Evolutionary conservation across 2,888 invertebrate species (phyloP).

Genomic region (Pristionchus fissidentatus): DNA sequence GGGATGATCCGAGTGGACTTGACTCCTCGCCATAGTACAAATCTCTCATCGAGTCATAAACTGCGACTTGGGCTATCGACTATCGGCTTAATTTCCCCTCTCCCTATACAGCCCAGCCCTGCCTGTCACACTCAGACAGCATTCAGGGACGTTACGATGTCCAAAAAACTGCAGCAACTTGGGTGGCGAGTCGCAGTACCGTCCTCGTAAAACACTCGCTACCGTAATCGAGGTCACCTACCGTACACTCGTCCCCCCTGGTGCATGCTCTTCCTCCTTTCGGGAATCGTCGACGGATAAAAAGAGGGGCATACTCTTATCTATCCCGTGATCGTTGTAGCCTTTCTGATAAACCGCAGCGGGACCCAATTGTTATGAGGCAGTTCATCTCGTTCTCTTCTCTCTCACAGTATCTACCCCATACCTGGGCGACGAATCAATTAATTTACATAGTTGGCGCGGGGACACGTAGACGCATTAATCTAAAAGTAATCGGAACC

Average conservation of each 20-base stretch:
- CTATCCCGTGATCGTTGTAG: slow-evolving; percentile 2
- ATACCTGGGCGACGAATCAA: too few species aligned
- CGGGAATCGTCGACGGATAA: neutral
- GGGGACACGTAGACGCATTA: too few species aligned
- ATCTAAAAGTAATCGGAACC: too few species aligned
- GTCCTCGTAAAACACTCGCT: slow-evolving; percentile 25
- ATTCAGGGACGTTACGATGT: neutral
- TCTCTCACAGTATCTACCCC: slow-evolving; percentile 21
- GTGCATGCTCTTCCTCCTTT: neutral
- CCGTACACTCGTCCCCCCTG: neutral
- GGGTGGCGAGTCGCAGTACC: slow-evolving; percentile 16
- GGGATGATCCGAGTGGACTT: slow-evolving; percentile 3
- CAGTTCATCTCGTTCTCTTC: slow-evolving; percentile 11
- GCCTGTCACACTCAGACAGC: slow-evolving; percentile 12
- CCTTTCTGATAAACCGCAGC: slow-evolving; percentile 20
- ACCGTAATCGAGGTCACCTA: slow-evolving; percentile 33
- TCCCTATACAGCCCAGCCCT: neutral
- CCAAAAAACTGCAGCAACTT: slow-evolving; percentile 27
- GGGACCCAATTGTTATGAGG: slow-evolving; percentile 13
- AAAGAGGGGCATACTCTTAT: neutral
- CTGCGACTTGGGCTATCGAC: too few species aligned
- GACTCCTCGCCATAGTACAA: neutral
- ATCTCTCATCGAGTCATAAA: slow-evolving; percentile 34
- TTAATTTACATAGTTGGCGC: too few species aligned
- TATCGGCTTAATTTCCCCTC: neutral